phyloP scores from a whole-genome alignment of 2,888 invertebrate genomes.

The Ryuthela nishihirai region DNA sequence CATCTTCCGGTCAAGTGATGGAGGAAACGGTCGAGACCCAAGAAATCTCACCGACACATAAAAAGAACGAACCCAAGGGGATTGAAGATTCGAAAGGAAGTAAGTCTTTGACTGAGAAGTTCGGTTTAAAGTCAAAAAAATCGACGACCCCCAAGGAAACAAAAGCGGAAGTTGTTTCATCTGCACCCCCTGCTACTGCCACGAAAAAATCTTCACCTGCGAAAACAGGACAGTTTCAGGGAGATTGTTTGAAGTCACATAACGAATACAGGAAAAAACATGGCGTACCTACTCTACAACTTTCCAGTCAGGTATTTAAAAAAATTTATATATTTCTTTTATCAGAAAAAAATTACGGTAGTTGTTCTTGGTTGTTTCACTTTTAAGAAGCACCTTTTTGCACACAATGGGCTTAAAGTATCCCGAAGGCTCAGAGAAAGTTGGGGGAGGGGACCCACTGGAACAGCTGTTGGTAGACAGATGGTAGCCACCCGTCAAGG shows the following conservation, averaged over 20 bases:
- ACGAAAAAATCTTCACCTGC: background rate
- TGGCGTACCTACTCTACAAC: slow-evolving; percentile 35
- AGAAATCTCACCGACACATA: no score
- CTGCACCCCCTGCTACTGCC: no score
- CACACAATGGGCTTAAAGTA: no score
- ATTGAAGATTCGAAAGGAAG: background rate
- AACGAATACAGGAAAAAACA: slow-evolving; percentile 41
- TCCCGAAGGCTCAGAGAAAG: no score
- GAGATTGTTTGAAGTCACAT: slow-evolving; percentile 38
- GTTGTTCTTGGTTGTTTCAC: no score
- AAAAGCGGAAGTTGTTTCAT: background rate
- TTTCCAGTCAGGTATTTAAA: slow-evolving; percentile 40
- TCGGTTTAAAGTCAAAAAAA: background rate
- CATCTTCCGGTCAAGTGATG: slow-evolving; percentile 15
- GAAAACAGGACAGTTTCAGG: slow-evolving; percentile 35
- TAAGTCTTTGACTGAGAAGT: background rate
- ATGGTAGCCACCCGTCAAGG: no score
- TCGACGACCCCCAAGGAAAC: background rate
- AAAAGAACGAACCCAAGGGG: background rate
- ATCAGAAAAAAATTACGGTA: no score
- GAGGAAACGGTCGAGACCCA: slow-evolving; percentile 26
- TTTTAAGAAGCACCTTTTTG: no score
- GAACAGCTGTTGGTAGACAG: no score
- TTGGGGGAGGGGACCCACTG: no score
- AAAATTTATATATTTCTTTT: no score